Base-by-base conservation (phyloP, 2,113 vertebrate genomes). In the Chinchilla lanigera region DNA sequence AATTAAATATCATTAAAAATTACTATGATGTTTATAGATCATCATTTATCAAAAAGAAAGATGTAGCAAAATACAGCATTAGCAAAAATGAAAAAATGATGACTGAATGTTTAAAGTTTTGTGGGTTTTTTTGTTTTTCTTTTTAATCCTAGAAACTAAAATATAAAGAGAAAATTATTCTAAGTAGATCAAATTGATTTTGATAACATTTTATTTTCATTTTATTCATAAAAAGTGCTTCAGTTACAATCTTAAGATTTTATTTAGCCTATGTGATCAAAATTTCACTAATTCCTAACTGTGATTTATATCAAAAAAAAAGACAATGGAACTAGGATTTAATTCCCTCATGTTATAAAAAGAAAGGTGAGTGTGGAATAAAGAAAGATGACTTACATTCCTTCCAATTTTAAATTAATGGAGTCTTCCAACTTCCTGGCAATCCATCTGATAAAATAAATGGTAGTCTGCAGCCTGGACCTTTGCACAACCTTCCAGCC, bases 391-490 rank as follows among this genome's bases (percentile, higher is more conserved):
- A 92, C 1, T 95, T 87, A 90, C 94, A 52, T 54, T 71, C 77
- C 73, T 96, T 81, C 67, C 28, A 90, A 94, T 84, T 94, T 97
- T 88, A 95, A 95, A 90, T 73, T 92, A 84, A 75, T 52, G 52
- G 17, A 86, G n/a, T 81, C 35, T 93, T 77, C 41, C 54, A 91
- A 75, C 22, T 93, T 95, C 86, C 54, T 84, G 78, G 56, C 44
- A 96, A 89, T 41, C 28, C 41, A 95, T 95, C 20, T 60, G n/a
- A 93, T 41, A 83, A 95, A 90, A 94, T 26, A 87, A 96, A 95
- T 1, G 86, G 56, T 33, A 93, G 17, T 84, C 9, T 80, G 30
- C 52, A 96, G 17, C 65, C 78, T 91, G 44, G 56, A 67, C 44
- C 86, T 94, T n/a, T 54, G 41, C 20, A 56, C n/a, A 91, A 60